Evolutionary conservation across 2,797 vertebrate species (phyloP).

Genomic region (Acridotheres tristis): DNA sequence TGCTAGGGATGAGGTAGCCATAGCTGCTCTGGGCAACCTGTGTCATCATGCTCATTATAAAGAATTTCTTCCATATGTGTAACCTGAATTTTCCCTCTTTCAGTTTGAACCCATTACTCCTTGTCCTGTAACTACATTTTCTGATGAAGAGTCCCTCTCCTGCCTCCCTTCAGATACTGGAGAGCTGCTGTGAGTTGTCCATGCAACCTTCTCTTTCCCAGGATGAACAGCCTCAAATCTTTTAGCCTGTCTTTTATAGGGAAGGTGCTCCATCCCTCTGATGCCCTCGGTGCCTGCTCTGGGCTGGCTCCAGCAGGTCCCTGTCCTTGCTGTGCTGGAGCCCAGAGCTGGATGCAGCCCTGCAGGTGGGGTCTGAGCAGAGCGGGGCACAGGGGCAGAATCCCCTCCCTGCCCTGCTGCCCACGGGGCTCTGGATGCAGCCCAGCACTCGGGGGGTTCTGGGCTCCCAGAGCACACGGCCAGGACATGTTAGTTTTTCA

Average conservation of each 20-base stretch:
- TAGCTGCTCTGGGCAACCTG: not conserved
- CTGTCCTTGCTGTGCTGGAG: not conserved
- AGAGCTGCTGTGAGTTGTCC: not conserved
- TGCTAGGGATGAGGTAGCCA: not conserved
- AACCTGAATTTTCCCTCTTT: not conserved
- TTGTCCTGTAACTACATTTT: not conserved
- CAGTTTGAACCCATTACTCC: not conserved
- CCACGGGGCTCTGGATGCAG: not conserved
- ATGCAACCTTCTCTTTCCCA: not conserved
- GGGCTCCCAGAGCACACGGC: accelerated
- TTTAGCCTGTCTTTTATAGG: not conserved
- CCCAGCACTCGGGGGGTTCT: accelerated
- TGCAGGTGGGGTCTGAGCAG: not conserved
- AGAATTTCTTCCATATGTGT: not conserved
- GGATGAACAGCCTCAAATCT: not conserved
- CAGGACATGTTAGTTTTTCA: not conserved
- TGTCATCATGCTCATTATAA: not conserved
- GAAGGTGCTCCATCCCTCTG: not conserved
- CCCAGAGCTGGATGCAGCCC: not conserved
- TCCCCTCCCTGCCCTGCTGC: not conserved
- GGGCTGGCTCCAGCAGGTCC: not conserved
- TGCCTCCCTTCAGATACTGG: not conserved
- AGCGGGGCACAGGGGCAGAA: not conserved
- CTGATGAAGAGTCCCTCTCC: not conserved
- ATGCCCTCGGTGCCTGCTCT: not conserved